These are phyloP conservation scores for Hyaena hyaena DNA, from an alignment of 2,113 vertebrate genomes.

Conservation along the genomic window DNA sequence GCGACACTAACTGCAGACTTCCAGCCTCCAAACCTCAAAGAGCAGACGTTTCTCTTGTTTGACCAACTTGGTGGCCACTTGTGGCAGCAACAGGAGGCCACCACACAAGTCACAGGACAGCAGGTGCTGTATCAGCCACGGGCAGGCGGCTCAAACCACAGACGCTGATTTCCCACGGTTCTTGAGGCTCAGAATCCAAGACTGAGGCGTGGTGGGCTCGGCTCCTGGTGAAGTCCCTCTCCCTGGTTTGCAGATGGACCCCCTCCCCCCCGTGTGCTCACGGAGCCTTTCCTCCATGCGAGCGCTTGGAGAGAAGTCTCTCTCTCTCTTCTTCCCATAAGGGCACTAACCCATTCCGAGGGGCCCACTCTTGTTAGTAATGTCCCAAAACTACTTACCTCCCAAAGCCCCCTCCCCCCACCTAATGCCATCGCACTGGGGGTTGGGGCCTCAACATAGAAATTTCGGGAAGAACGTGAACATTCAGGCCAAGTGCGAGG, in stretches of 20 bases:
- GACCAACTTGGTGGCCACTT: too few species aligned
- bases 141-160: background rate
- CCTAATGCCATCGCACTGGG: background rate
- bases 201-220: too few species aligned
- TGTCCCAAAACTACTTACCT: background rate
- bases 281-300: fast-evolving
- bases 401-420: too few species aligned
- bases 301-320: background rate
- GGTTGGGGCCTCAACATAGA: too few species aligned
- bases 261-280: background rate
- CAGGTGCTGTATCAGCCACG: too few species aligned
- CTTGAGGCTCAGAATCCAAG: background rate
- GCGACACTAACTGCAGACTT: background rate
- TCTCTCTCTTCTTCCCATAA: background rate
- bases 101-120: too few species aligned
- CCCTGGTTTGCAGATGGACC: background rate
- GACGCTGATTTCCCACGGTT: background rate
- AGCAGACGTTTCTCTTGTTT: background rate
- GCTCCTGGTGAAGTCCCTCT: background rate
- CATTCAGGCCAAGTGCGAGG: too few species aligned
- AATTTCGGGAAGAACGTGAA: too few species aligned
- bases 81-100: background rate
- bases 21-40: background rate
- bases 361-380: background rate
- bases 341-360: background rate